These are phyloP conservation scores for Hermetia illucens DNA, from an alignment of 1,140 invertebrate species.

Conservation along the genomic window DNA sequence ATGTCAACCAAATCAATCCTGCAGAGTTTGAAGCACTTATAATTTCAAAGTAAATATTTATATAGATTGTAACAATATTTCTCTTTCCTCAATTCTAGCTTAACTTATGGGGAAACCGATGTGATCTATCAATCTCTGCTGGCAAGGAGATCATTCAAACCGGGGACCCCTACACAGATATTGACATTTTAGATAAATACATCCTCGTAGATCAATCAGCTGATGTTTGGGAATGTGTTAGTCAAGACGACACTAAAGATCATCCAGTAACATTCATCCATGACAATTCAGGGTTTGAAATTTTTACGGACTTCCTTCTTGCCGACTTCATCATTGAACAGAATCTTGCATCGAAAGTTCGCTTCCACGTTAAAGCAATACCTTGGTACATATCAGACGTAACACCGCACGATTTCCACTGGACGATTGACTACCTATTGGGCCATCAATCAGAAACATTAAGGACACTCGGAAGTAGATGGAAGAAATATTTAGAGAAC, in stretches of 20 bases:
- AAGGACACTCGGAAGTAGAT: constrained; percentile 35
- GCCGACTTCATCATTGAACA: constrained; percentile 60
- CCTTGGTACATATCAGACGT: constrained; percentile 97
- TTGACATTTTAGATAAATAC: constrained; percentile 47
- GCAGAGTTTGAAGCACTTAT: no score
- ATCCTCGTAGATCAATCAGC: constrained; percentile 55
- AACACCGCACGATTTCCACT: constrained; percentile 59
- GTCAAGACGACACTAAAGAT: constrained; percentile 8
- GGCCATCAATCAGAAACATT: constrained; percentile 23
- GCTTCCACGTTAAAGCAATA: constrained; percentile 77
- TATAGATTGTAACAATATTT: constrained; percentile 11
- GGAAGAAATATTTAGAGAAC: constrained; percentile 37
- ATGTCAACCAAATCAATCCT: no score
- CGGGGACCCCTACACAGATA: constrained; percentile 43
- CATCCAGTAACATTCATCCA: constrained; percentile 65
- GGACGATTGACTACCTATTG: constrained; percentile 39
- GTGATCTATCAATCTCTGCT: constrained; percentile 75
- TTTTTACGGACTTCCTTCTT: constrained; percentile 81
- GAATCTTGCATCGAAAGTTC: constrained; percentile 51
- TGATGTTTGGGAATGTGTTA: constrained; percentile 35
- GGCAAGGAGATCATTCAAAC: constrained; percentile 43
- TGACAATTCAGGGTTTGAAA: constrained; percentile 91
- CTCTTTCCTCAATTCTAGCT: constrained; percentile 27
- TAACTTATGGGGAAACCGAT: constrained; percentile 62
- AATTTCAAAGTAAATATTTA: no score